phyloP scores from a whole-genome alignment of 1,140 invertebrate genomes.

The Drosophila littoralis region DNA sequence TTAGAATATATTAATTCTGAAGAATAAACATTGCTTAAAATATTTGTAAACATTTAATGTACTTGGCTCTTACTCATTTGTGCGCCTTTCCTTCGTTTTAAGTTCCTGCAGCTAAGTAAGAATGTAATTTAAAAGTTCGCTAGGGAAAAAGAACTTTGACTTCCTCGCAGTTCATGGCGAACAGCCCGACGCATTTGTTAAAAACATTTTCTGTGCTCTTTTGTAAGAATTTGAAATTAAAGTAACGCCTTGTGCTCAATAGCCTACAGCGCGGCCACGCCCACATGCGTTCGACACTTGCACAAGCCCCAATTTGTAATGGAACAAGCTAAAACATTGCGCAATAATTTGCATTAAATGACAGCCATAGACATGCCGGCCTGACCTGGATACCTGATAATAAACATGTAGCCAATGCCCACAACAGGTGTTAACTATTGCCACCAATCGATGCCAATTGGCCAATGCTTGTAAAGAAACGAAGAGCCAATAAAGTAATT shows the following conservation, averaged over 20 bases:
- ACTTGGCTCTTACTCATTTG: too few relatives aligned
- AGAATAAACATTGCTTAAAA: too few relatives aligned
- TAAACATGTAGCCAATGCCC: constrained; percentile 47
- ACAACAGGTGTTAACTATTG: constrained; percentile 60
- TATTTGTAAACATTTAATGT: too few relatives aligned
- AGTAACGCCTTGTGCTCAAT: constrained; percentile 46
- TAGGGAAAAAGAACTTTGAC: background rate
- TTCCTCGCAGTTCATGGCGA: constrained; percentile 43
- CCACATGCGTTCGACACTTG: constrained; percentile 46
- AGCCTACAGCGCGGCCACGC: constrained; percentile 29
- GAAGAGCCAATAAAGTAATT: constrained; percentile 39
- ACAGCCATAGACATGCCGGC: constrained; percentile 57
- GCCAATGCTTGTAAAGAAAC: background rate
- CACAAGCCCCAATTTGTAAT: constrained; percentile 67
- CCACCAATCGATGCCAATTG: constrained; percentile 9
- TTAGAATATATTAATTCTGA: too few relatives aligned
- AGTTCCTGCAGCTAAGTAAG: too few relatives aligned
- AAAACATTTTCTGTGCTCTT: constrained; percentile 16
- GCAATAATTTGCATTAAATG: constrained; percentile 76
- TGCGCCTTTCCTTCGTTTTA: background rate
- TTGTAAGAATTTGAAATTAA: constrained; percentile 8
- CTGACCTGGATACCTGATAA: constrained; percentile 67
- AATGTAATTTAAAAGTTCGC: too few relatives aligned
- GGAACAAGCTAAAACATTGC: constrained; percentile 55
- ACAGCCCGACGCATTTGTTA: constrained; percentile 1